Evolutionary conservation across 2,797 vertebrate species (phyloP).

Genomic region (Eospalax fontanierii): DNA sequence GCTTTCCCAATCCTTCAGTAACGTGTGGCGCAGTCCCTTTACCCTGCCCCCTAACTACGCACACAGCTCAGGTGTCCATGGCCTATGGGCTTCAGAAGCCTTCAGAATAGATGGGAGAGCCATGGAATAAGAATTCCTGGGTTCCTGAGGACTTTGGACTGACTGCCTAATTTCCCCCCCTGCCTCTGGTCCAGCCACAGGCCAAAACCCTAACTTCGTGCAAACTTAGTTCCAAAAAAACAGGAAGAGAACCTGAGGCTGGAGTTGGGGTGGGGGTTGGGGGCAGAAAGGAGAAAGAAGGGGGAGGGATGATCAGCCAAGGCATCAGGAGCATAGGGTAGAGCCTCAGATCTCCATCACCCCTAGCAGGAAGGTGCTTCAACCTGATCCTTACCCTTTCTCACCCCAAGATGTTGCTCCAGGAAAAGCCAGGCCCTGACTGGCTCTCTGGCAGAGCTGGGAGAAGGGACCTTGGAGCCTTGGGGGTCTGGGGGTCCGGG

Average conservation of each 20-base stretch:
- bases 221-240: constrained; percentile 82
- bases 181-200: constrained; percentile 69
- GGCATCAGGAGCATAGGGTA: background rate
- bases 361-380: background rate
- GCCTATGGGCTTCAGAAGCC: constrained; percentile 35
- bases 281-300: constrained; percentile 70
- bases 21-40: background rate
- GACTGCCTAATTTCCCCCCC: constrained; percentile 24
- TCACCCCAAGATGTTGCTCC: background rate
- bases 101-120: constrained; percentile 15
- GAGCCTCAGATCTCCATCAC: constrained; percentile 41
- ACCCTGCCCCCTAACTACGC: constrained; percentile 28
- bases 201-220: constrained; percentile 80
- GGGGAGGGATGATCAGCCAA: constrained; percentile 47
- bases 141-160: constrained; percentile 68
- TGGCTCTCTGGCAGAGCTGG: constrained; percentile 12
- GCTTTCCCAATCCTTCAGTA: background rate
- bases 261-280: constrained; percentile 70
- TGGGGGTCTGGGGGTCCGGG: background rate
- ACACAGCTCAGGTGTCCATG: background rate
- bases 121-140: constrained; percentile 55
- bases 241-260: constrained; percentile 86
- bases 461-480: constrained; percentile 48
- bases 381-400: background rate
- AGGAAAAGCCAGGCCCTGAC: background rate